phyloP scores from a whole-genome alignment of 2,888 invertebrate genomes.

The Blomia tropicalis region DNA sequence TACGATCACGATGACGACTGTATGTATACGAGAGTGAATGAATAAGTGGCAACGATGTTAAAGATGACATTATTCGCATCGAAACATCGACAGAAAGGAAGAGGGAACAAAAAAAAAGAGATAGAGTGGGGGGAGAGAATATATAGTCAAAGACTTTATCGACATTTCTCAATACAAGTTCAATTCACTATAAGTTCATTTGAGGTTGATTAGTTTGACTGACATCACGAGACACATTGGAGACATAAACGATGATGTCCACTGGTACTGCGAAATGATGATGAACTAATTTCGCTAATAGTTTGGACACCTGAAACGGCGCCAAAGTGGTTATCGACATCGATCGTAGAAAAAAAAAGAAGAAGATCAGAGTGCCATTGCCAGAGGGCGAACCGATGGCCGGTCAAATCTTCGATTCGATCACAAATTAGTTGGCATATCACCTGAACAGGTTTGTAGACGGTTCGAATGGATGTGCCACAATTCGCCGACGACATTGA shows the following conservation, averaged over 20 bases:
- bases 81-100: neutral
- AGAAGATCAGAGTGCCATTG: too few species aligned
- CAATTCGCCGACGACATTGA: too few species aligned
- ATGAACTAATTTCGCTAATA: conserved; percentile 11
- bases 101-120: neutral
- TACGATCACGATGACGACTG: neutral
- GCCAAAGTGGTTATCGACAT: conserved; percentile 3
- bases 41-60: too few species aligned
- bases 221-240: neutral
- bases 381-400: neutral
- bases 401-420: neutral
- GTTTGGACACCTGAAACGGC: conserved; percentile 5
- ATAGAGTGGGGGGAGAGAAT: neutral
- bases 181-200: too few species aligned
- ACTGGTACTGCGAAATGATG: neutral
- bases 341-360: neutral
- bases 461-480: too few species aligned
- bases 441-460: neutral
- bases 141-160: neutral
- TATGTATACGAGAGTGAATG: too few species aligned
- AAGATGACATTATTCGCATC: neutral
- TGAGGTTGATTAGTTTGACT: too few species aligned
- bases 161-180: conserved; percentile 10
- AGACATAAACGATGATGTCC: neutral
- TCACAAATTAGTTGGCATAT: neutral